Base-by-base conservation (phyloP, 2,113 vertebrate species). In the Callospermophilus lateralis region DNA sequence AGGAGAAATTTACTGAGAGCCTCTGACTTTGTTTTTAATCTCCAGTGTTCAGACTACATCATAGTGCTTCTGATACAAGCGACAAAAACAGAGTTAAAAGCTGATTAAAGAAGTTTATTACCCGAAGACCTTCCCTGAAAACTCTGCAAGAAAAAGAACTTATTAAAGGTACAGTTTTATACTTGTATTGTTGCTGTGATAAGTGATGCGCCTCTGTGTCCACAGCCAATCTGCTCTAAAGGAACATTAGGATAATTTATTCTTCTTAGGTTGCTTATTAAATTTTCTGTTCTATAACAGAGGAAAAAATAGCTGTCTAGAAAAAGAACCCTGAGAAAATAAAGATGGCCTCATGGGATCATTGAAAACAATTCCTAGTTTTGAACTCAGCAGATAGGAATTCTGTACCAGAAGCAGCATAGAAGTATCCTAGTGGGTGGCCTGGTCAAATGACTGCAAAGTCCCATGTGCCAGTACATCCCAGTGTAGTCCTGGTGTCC, bases 71-170 rank as follows among this genome's bases (percentile, higher is more conserved):
- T 19, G 99, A 99, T 97, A 99, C 98, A 86, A 99, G 98, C 7
- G 99, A 99, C 97, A 99, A 98, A 98, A 99, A 98, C 83, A 96
- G 99, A 87, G 99, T 99, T 88, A 99, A 99, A 97, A 99, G 98
- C 98, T 98, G 99, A 97, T 98, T 99, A 97, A 99, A 99, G 98
- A 99, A 99, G 98, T 99, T 99, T 98, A 99, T 99, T 97, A 99
- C 98, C 65, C 98, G 99, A 92, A 98, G 99, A 97, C 99, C 99
- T 13, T 99, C 99, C 37, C 97, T 99, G 98, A 99, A 99, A 98
- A 99, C 99, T 0, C 96, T 99, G 97, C 99, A 99, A 98, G 99
- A 99, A 95, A 99, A 99, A 90, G 99, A 99, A 92, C 97, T 99
- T 95, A 99, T 99, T 98, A 99, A 99, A 99, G 99, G 99, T 99